Percentiles rank a stretch among this genome's conserved stretches.
Evolutionary conservation across 2,888 invertebrate genomes (phyloP).

Genomic region (Asteroscopus sphinx): DNA sequence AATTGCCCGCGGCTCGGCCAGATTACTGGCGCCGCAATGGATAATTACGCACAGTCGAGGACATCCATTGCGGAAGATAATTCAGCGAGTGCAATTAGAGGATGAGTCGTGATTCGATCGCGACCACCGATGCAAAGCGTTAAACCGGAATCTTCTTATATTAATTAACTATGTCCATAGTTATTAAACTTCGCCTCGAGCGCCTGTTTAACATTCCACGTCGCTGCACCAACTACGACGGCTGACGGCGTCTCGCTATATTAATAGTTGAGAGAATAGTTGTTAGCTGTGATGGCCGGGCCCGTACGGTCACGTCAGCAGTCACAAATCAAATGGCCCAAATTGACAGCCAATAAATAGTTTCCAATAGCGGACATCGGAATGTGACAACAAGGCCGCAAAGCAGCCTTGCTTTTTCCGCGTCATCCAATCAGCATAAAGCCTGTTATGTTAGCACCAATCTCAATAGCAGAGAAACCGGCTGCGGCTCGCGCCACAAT

Average conservation of each 20-base stretch:
- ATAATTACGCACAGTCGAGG: constrained; percentile 82
- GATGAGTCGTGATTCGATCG: constrained; percentile 78
- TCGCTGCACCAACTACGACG: constrained; percentile 58
- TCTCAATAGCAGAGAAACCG: constrained; percentile 83
- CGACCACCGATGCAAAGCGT: constrained; percentile 63
- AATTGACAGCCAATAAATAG: constrained; percentile 78
- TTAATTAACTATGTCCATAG: constrained; percentile 72
- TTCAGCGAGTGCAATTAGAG: constrained; percentile 81
- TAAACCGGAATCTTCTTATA: constrained; percentile 67
- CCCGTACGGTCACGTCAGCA: constrained; percentile 50
- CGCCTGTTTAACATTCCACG: constrained; percentile 71
- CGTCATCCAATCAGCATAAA: constrained; percentile 85
- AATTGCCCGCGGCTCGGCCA: constrained; percentile 77
- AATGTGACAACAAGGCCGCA: constrained; percentile 85
- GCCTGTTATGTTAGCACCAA: constrained; percentile 78
- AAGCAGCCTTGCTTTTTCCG: constrained; percentile 86
- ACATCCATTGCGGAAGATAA: constrained; percentile 86
- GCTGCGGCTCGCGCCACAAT: constrained; percentile 84
- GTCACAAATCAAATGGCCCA: constrained; percentile 72
- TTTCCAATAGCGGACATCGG: constrained; percentile 77
- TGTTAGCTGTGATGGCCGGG: constrained; percentile 43
- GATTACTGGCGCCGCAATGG: constrained; percentile 82
- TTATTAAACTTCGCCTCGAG: constrained; percentile 68
- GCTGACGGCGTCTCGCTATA: constrained; percentile 64
- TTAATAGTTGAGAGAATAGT: constrained; percentile 58